Evolutionary conservation across 2,888 invertebrate genomes (phyloP).

Genomic region (Lacanobia oleracea): DNA sequence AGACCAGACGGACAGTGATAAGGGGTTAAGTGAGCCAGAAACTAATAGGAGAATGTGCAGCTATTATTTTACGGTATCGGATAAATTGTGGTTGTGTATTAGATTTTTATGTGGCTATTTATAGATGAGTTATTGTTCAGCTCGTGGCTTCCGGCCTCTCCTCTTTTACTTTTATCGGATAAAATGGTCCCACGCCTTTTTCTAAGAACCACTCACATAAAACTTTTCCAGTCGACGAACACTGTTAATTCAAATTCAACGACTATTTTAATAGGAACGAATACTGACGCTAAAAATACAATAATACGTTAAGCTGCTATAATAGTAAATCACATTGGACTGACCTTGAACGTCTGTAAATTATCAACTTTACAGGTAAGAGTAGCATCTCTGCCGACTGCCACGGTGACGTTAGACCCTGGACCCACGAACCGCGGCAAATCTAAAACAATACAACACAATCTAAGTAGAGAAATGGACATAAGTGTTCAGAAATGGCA

Average conservation of each 20-base stretch:
- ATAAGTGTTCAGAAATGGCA: not conserved
- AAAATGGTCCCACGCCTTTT: too few relatives aligned
- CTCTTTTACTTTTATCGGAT: not conserved
- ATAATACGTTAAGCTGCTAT: not conserved
- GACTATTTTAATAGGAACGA: too few relatives aligned
- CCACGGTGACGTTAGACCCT: constrained; percentile 92
- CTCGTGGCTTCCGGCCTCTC: rapidly evolving
- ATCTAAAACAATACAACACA: constrained; percentile 86
- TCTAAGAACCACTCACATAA: too few relatives aligned
- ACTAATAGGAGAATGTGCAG: constrained; percentile 29
- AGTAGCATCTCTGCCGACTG: constrained; percentile 92
- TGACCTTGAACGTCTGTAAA: constrained; percentile 93
- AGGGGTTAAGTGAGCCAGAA: constrained; percentile 51
- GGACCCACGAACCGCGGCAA: constrained; percentile 92
- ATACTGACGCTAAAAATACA: too few relatives aligned
- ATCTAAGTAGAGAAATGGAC: not conserved
- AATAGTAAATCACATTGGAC: not conserved
- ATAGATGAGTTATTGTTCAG: not conserved
- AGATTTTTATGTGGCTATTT: constrained; percentile 5
- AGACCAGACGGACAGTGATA: constrained; percentile 51
- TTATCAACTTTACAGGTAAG: constrained; percentile 93
- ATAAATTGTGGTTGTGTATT: constrained; percentile 17
- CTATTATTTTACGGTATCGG: constrained; percentile 26
- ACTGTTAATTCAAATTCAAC: not conserved
- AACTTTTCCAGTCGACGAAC: not conserved